Evolutionary conservation across 2,113 vertebrate species (phyloP), one percentile per base, ranked within the genome.

Genomic region (Pelvicachromis taeniatus): DNA sequence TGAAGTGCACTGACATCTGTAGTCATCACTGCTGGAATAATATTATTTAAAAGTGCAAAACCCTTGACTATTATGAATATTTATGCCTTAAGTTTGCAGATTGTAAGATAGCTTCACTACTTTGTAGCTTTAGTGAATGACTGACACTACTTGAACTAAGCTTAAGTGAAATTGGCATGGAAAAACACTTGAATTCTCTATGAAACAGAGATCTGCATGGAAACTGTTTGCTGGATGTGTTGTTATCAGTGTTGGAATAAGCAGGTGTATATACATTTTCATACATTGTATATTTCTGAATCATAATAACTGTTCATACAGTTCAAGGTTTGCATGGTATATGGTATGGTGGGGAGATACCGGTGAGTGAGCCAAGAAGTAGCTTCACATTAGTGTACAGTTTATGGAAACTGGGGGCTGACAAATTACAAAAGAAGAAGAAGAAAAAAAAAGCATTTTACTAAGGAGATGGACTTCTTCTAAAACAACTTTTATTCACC

Each of bases 1-100:
- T 81, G 70, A 61, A 80, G 73, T 75, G 63, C 38, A 75, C 5
- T 90, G 83, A 87, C 82, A 87, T 92, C 89, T 88, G n/a, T 52
- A 77, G 48, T 38, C 78, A 80, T 33, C 52, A 35, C 65, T 26
- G 65, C 48, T 83, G 33, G 83, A 90, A 77, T 85, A 33, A 82
- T 68, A 87, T 81, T 61, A 80, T 40, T 78, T 78, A 61, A 84
- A 89, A 80, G 54, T 85, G 19, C 77, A 63, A 91, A 88, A 78
- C 77, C 75, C 61, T 91, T 88, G 40, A 83, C 55, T 81, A 70
- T 11, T 29, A 70, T 83, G 54, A 81, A 87, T 79, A 85, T 86
- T 78, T 50, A 58, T 82, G 40, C 48, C 31, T 7, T 73, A 58
- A 65, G 48, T 89, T 85, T 85, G 80, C 61, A 56, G 81, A 87